Evolutionary conservation across 2,113 vertebrate species (phyloP), one percentile per base, ranked within the genome.

Genomic region (Dipodomys spectabilis): DNA sequence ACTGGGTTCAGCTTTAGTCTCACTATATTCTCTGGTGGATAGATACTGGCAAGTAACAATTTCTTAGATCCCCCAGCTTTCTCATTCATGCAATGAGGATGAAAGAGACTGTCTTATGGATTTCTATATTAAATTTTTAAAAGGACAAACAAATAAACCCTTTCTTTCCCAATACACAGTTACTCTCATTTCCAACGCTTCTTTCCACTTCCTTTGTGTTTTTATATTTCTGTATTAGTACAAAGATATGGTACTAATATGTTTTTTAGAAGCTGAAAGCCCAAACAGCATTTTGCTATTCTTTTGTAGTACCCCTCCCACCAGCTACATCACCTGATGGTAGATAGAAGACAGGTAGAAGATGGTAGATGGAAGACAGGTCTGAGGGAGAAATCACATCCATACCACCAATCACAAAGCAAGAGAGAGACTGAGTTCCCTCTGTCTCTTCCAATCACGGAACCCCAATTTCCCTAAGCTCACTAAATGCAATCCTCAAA

Each of bases 171-270:
- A 83, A 72, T 27, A 67, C 5, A 80, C 13, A 39, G 45, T 60
- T 80, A 16, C 16, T 74, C 19, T 90, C 35, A 44, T 90, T 67
- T 89, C 73, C 3, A 49, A 0, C 10, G 73, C 65, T 62, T 68
- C 7, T 62, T n/a, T 45, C 27, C 4, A 39, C 74, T 57, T 85
- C 39, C 82, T 65, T 65, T 10, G 27, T 64, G 4, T 35, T 65
- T 78, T 74, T 64, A 19, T 87, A 10, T 81, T 90, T 94, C 57
- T 22, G 32, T 73, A 74, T 88, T 90, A 81, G 72, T 83, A 27
- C 30, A 73, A 87, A 85, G 13, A 0, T 35, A n/a, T 15, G 65
- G 16, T 32, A 32, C 18, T 49, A 15, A 22, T 35, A 23, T 35
- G 16, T 32, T 35, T 74, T 20, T 44, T 15, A 65, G 23, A 23